Percentiles rank a stretch among this genome's conserved stretches.
Evolutionary conservation across 2,113 vertebrate species (phyloP).

Genomic region (Neodontobutis hainanensis): DNA sequence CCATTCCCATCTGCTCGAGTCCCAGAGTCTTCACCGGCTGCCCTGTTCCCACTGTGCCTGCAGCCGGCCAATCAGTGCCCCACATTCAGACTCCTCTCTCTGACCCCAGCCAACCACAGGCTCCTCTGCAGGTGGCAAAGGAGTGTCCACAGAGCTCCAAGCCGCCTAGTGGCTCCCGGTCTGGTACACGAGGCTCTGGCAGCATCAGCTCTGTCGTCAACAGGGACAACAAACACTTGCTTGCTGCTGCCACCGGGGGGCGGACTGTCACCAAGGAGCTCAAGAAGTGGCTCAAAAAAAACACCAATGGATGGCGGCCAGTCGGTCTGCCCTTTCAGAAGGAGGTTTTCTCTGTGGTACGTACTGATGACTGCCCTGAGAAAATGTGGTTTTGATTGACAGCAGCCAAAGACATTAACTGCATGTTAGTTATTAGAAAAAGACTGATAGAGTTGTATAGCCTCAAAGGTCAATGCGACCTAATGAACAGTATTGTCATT

Average conservation of each 20-base stretch:
- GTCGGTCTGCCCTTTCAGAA: constrained; percentile 91
- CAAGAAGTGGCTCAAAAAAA: constrained; percentile 84
- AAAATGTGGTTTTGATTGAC: too few species aligned
- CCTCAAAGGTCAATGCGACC: too few species aligned
- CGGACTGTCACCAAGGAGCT: constrained; percentile 82
- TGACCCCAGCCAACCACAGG: constrained; percentile 84
- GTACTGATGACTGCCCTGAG: too few species aligned
- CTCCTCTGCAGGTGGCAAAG: constrained; percentile 80
- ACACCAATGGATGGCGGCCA: constrained; percentile 95
- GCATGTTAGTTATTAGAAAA: too few species aligned
- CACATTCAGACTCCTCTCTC: constrained; percentile 90
- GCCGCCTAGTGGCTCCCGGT: constrained; percentile 90
- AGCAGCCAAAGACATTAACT: too few species aligned
- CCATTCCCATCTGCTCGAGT: constrained; percentile 86
- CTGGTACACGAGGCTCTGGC: constrained; percentile 79
- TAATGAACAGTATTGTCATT: too few species aligned
- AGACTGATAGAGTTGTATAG: too few species aligned
- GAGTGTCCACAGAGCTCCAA: constrained; percentile 95
- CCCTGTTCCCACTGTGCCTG: constrained; percentile 92
- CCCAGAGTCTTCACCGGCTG: constrained; percentile 93
- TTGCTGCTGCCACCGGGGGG: constrained; percentile 76
- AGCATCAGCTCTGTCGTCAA: constrained; percentile 64
- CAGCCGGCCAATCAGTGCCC: constrained; percentile 90
- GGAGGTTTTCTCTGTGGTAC: constrained; percentile 94
- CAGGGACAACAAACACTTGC: constrained; percentile 87